phyloP scores from a whole-genome alignment of 2,797 vertebrate species.

The Calcarius lapponicus region DNA sequence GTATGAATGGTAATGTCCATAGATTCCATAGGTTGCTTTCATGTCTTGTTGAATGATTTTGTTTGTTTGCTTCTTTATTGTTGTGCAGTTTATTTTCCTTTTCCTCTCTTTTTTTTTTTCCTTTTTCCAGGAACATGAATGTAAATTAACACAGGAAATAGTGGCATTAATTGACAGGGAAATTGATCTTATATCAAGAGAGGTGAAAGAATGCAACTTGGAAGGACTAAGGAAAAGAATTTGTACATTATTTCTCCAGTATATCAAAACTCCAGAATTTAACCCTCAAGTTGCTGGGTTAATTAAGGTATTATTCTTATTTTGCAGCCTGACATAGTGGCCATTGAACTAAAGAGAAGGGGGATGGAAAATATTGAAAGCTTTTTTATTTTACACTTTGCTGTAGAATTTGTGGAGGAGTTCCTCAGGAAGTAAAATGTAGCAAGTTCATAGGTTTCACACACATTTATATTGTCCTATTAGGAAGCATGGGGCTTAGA shows the following conservation, averaged over 20 bases:
- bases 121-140: conserved; percentile 83
- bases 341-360: background rate
- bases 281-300: conserved; percentile 85
- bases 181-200: conserved; percentile 84
- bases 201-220: conserved; percentile 80
- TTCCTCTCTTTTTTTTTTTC: background rate
- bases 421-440: background rate
- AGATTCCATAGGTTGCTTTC: background rate
- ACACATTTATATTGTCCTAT: background rate
- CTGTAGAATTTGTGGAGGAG: background rate
- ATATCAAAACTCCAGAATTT: conserved; percentile 88
- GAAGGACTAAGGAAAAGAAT: conserved; percentile 91
- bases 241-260: conserved; percentile 90
- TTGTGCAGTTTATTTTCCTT: background rate
- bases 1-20: background rate
- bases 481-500: background rate
- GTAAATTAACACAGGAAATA: conserved; percentile 87
- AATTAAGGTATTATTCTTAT: conserved; percentile 80
- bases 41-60: background rate
- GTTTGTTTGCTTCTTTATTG: background rate
- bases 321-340: background rate
- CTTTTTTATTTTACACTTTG: background rate
- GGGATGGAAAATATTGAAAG: background rate
- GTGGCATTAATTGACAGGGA: conserved; percentile 89
- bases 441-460: background rate